Evolutionary conservation across 2,797 vertebrate species (phyloP).

Genomic region (Alectoris magna): DNA sequence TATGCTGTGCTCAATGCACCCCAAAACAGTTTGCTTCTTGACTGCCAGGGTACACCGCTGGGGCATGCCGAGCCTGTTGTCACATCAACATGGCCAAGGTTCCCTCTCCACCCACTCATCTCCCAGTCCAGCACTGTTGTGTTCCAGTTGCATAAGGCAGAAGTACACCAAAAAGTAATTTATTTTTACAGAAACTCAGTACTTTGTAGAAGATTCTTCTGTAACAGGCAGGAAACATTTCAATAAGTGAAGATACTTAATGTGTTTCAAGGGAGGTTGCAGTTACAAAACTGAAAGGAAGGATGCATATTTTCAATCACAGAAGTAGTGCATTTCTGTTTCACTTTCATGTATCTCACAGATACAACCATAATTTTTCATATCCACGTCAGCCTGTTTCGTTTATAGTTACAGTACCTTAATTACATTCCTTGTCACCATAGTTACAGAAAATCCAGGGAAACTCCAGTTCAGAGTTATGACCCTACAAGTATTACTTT

Average conservation of each 20-base stretch:
- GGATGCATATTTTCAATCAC: neutral
- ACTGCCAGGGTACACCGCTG: neutral
- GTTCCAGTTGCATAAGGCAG: neutral
- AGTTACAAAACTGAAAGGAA: neutral
- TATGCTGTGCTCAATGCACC: neutral
- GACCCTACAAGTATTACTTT: neutral
- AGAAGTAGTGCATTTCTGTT: neutral
- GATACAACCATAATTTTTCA: neutral
- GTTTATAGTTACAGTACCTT: neutral
- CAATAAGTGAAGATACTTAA: neutral
- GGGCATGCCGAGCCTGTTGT: neutral
- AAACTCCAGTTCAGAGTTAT: neutral
- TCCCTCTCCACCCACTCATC: neutral
- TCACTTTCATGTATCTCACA: neutral
- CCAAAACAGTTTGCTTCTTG: neutral
- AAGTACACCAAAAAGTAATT: neutral
- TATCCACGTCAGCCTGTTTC: neutral
- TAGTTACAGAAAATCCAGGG: neutral
- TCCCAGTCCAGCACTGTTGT: neutral
- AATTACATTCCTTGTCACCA: neutral
- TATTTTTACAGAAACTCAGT: neutral
- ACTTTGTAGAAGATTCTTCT: neutral
- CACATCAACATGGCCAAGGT: too few species aligned
- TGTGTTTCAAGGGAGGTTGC: neutral
- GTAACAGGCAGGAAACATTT: neutral